Percentiles rank a stretch among this genome's conserved stretches.
Conservation (phyloP, 2,797 vertebrate genomes). For the Ispidina picta region DNA sequence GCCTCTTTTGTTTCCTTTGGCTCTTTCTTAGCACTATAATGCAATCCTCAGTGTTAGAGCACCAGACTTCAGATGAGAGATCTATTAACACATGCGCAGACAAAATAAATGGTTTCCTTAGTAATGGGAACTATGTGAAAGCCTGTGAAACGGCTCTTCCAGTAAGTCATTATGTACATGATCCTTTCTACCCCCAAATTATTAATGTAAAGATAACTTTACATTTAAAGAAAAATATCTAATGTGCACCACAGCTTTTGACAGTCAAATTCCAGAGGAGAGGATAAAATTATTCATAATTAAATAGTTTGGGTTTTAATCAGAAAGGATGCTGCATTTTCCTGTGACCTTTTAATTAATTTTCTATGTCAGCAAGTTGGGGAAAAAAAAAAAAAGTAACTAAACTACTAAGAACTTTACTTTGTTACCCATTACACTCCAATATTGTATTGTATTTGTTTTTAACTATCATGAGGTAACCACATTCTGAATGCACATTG, state of each 20-base stretch:
- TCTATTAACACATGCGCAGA: constrained; percentile 78
- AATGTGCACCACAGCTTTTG: neutral
- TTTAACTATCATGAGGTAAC: neutral
- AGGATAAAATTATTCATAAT: neutral
- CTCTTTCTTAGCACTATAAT: constrained; percentile 66
- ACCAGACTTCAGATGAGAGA: constrained; percentile 81
- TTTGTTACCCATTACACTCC: neutral
- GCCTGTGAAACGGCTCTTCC: constrained; percentile 44
- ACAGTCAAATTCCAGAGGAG: neutral
- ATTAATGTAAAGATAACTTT: constrained; percentile 11
- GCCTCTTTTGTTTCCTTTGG: constrained; percentile 55
- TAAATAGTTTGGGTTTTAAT: neutral
- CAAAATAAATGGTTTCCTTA: constrained; percentile 80
- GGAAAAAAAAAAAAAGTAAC: neutral
- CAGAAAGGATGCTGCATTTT: neutral
- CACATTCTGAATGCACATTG: neutral
- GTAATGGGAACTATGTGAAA: constrained; percentile 72
- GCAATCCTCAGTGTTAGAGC: constrained; percentile 69
- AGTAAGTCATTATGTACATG: neutral
- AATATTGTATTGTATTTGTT: neutral
- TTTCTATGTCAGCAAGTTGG: neutral
- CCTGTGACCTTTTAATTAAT: neutral
- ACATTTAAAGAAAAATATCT: constrained; percentile 15
- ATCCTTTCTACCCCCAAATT: neutral
- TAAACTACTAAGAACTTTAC: neutral